Percentiles rank a stretch among this genome's conserved stretches.
These are phyloP conservation scores for Aphelocoma coerulescens DNA, from an alignment of 2,113 vertebrate genomes.

Conservation along the genomic window DNA sequence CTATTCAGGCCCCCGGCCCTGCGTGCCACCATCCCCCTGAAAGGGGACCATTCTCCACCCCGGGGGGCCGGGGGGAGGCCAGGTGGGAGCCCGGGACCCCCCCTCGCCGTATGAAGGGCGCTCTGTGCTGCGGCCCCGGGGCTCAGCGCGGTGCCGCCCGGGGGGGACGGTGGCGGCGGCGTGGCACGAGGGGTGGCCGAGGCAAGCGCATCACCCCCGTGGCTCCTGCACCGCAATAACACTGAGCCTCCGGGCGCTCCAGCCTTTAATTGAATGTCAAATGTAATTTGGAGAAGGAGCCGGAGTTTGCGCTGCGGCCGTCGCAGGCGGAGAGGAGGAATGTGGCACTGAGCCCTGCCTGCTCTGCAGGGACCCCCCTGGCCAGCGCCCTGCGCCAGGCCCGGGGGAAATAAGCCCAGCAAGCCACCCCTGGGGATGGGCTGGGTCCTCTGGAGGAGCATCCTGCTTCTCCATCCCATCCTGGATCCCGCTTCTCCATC, in stretches of 20 bases:
- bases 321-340: background rate
- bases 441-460: background rate
- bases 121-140: background rate
- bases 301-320: background rate
- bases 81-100: background rate
- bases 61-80: background rate
- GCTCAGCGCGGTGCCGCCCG: rapidly evolving
- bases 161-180: background rate
- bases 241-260: background rate
- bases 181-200: background rate
- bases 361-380: constrained; percentile 53
- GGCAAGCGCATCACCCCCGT: background rate
- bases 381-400: rapidly evolving
- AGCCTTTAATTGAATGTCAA: constrained; percentile 53
- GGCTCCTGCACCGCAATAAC: background rate
- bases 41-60: constrained; percentile 30
- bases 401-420: rapidly evolving
- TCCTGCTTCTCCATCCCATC: rapidly evolving
- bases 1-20: constrained; percentile 45
- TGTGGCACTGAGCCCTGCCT: constrained; percentile 9
- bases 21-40: background rate
- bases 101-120: background rate
- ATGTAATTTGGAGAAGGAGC: constrained; percentile 53
- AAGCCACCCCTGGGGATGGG: rapidly evolving
- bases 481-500: rapidly evolving